phyloP scores from a whole-genome alignment of 2,797 vertebrate species.

The Furcifer pardalis region DNA sequence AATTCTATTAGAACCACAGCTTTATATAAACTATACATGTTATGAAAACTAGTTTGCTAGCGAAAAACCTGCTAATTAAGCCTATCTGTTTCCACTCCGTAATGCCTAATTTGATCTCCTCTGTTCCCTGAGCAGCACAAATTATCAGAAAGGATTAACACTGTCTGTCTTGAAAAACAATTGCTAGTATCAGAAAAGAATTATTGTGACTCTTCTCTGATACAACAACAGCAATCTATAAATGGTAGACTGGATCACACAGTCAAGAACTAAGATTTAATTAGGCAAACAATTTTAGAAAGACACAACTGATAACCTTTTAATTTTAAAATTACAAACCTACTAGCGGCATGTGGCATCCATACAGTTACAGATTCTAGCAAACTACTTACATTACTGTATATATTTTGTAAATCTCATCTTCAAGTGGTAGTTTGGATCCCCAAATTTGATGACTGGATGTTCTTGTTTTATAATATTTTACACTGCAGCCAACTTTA shows the following conservation, averaged over 20 bases:
- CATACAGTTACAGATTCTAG: background rate
- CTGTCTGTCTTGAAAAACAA: too few relatives aligned
- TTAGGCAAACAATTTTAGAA: background rate
- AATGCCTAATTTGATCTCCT: too few relatives aligned
- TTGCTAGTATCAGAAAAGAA: background rate
- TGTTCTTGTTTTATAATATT: slow-evolving; percentile 27
- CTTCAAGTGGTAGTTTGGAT: background rate
- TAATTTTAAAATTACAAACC: background rate
- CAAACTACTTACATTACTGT: background rate
- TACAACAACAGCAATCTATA: background rate
- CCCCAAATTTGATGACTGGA: background rate
- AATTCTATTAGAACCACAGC: too few relatives aligned
- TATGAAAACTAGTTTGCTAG: too few relatives aligned
- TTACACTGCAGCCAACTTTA: slow-evolving; percentile 35
- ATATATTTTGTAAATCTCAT: background rate
- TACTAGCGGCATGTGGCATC: background rate
- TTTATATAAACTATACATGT: too few relatives aligned
- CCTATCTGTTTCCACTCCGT: too few relatives aligned
- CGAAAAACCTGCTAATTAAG: too few relatives aligned
- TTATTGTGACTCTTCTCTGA: background rate
- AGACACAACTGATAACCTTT: background rate
- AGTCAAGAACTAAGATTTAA: background rate
- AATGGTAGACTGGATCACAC: background rate
- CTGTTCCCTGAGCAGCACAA: too few relatives aligned
- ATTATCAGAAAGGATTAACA: too few relatives aligned